Percentiles rank a stretch among this genome's conserved stretches.
These are phyloP conservation scores for Corythornis leucogaster DNA, from an alignment of 2,797 vertebrate species.

Conservation along the genomic window DNA sequence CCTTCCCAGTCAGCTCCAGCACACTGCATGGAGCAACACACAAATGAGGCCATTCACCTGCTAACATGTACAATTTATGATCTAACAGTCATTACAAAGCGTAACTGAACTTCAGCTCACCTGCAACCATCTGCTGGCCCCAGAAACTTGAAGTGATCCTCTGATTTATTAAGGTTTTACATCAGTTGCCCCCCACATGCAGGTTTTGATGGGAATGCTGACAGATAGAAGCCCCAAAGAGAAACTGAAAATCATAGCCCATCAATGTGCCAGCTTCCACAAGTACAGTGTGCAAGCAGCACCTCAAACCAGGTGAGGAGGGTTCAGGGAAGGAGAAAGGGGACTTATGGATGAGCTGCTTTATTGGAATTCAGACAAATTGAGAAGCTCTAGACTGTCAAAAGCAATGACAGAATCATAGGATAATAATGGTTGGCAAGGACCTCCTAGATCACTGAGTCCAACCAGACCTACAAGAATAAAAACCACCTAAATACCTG, in stretches of 20 bases:
- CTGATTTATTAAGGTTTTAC: not conserved
- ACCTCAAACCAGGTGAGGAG: not conserved
- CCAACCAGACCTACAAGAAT: too few relatives aligned
- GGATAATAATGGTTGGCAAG: too few relatives aligned
- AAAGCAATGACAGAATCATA: not conserved
- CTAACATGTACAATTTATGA: rapidly evolving
- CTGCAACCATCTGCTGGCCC: not conserved
- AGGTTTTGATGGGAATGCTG: not conserved
- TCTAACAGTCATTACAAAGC: not conserved
- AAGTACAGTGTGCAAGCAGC: not conserved
- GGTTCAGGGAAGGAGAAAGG: not conserved
- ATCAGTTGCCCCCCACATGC: not conserved
- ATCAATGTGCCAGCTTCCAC: not conserved
- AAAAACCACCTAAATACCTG: too few relatives aligned
- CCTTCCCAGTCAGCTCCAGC: not conserved
- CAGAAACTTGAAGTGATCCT: not conserved
- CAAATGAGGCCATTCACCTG: not conserved
- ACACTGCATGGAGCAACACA: not conserved
- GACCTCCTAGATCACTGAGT: too few relatives aligned
- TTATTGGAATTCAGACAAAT: not conserved
- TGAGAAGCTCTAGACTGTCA: not conserved
- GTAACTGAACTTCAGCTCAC: not conserved
- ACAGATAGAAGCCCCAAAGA: not conserved
- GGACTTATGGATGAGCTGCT: not conserved
- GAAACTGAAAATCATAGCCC: not conserved